Evolutionary conservation across 2,113 vertebrate species (phyloP), one percentile per base, ranked within the genome.

Genomic region (Aspidoscelis tigris): DNA sequence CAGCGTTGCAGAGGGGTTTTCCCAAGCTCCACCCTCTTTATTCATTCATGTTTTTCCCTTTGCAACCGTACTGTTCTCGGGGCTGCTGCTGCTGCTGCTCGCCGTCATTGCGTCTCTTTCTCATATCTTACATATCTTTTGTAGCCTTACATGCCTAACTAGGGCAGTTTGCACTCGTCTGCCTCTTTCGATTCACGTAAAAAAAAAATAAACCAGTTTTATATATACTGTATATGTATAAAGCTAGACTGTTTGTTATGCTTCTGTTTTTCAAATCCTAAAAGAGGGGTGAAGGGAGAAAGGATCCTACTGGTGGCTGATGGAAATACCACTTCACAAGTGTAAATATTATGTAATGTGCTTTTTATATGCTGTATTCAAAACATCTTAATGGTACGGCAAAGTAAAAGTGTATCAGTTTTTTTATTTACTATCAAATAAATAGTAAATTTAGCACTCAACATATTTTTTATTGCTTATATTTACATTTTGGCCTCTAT

Each of bases 1-100:
- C 93, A 90, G 94, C 95, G 96, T 95, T 97, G 97, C 97, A 92
- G 96, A 96, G 97, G 98, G 98, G 98, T 98, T 99, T 99, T 98
- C 97, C 98, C 98, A 97, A 96, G 96, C 98, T 98, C 98, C 98
- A 94, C 98, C 98, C 96, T 95, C 92, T 92, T 84, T 88, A 90
- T 94, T 94, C 95, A 95, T 96, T 96, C 96, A 96, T 96, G 87
- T 90, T 88, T 90, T 94, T 93, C 89, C 85, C 87, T 88, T 89
- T 90, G 88, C 82, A 78, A 92, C 90, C 89, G 90, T 85, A 86
- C 55, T 87, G 90, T 90, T 89, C 89, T 83, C 91, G 84, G 76
- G 55, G 69, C 76, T 64, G 55, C 88, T 88, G 55, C 55, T 58
- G 86, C 66, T 39, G 68, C 76, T 44, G 55, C 88, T 87, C 91